phyloP scores from a whole-genome alignment of 2,888 invertebrate species.

The Zhuqinia jingwanae region DNA sequence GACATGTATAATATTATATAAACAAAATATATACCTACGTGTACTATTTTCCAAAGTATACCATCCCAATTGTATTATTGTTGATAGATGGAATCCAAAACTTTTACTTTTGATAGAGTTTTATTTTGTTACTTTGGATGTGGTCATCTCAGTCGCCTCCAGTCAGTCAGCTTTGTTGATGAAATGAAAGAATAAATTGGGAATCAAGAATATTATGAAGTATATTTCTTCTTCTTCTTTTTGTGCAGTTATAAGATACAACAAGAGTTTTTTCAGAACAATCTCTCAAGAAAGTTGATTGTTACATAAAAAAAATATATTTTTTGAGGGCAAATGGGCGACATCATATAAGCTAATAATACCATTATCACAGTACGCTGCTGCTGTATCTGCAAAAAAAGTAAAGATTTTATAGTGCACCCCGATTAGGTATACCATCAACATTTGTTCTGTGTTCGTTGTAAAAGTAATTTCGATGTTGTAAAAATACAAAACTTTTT shows the following conservation, averaged over 20 bases:
- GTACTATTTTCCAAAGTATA: no score
- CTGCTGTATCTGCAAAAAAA: slow-evolving; percentile 60
- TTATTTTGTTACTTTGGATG: slow-evolving; percentile 45
- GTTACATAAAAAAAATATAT: slow-evolving; percentile 1
- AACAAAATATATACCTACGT: no score
- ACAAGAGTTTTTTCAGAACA: background rate
- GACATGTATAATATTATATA: no score
- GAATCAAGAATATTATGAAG: no score
- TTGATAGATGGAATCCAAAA: no score
- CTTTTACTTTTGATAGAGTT: no score
- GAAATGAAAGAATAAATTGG: slow-evolving; percentile 20
- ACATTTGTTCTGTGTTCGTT: slow-evolving; percentile 23
- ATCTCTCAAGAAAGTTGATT: background rate
- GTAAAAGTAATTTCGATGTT: slow-evolving; percentile 38
- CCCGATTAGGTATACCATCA: slow-evolving; percentile 42
- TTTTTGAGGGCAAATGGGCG: background rate
- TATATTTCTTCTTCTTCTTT: no score
- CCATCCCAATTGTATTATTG: no score
- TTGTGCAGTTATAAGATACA: no score
- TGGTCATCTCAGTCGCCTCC: slow-evolving; percentile 54
- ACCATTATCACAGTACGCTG: background rate
- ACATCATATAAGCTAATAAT: slow-evolving; percentile 4
- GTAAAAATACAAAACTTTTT: slow-evolving; percentile 14
- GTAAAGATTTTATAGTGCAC: slow-evolving; percentile 45
- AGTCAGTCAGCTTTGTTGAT: slow-evolving; percentile 8